Conservation (phyloP, 1,140 invertebrate genomes). For the Mizuhopecten yessoensis region DNA sequence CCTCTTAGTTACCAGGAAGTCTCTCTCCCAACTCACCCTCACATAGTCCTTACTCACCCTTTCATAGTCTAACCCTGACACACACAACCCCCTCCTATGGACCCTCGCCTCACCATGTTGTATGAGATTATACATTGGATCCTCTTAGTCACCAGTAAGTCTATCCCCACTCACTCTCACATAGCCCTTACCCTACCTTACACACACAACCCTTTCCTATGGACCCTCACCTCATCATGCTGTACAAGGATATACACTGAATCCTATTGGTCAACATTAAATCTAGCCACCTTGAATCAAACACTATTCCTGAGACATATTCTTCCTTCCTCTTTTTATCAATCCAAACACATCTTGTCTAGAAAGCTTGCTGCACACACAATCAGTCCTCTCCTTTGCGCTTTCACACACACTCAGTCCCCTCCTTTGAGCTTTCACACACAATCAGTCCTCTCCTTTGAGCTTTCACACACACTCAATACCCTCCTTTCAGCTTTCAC, state of each 20-base stretch:
- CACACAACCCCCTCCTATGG: too few relatives aligned
- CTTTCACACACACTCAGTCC: background rate
- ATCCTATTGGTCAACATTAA: constrained; percentile 90
- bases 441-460: background rate
- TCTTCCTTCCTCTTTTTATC: constrained; percentile 13
- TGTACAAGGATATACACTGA: constrained; percentile 86
- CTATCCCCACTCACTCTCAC: too few relatives aligned
- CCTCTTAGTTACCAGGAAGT: constrained; percentile 89
- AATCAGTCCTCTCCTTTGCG: too few relatives aligned
- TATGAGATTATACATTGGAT: too few relatives aligned
- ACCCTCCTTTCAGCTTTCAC: background rate
- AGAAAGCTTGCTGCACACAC: background rate
- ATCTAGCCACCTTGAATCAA: too few relatives aligned
- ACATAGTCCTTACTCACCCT: background rate
- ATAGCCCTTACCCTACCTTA: too few relatives aligned
- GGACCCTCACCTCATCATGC: constrained; percentile 84
- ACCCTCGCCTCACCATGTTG: constrained; percentile 82
- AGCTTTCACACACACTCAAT: constrained; percentile 44
- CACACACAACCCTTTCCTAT: constrained; percentile 30
- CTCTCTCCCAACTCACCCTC: background rate
- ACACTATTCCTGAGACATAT: too few relatives aligned
- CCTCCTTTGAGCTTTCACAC: constrained; percentile 45
- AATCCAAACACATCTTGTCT: too few relatives aligned
- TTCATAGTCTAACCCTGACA: background rate
- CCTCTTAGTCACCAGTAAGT: too few relatives aligned